phyloP scores from a whole-genome alignment of 2,888 invertebrate genomes.

The Andricus quercusramuli region DNA sequence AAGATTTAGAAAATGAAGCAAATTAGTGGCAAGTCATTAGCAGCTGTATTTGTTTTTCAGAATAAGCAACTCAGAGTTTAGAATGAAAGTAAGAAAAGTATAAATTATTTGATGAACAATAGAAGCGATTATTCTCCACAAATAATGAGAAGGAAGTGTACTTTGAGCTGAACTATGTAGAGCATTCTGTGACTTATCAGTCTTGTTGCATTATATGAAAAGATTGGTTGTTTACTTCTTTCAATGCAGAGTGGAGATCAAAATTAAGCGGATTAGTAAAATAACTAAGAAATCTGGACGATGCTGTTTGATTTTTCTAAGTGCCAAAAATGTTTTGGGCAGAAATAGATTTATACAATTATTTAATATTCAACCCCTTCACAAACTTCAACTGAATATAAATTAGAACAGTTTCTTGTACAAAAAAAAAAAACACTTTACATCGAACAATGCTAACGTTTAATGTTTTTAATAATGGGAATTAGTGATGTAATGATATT shows the following conservation, averaged over 20 bases:
- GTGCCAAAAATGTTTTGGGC: no score
- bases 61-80: constrained; percentile 8
- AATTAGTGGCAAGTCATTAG: constrained; percentile 15
- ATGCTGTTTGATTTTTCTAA: neutral
- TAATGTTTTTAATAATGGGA: neutral
- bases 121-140: constrained; percentile 17
- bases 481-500: constrained; percentile 8
- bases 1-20: neutral
- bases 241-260: constrained; percentile 35
- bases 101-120: constrained; percentile 7
- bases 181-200: constrained; percentile 39
- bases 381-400: neutral
- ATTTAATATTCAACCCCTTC: neutral
- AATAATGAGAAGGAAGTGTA: neutral
- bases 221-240: neutral
- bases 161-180: neutral
- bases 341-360: neutral
- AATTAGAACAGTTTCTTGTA: neutral
- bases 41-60: neutral
- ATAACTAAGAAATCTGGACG: neutral
- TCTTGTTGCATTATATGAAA: constrained; percentile 30
- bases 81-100: constrained; percentile 2
- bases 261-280: constrained; percentile 35
- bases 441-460: neutral
- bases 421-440: neutral